Evolutionary conservation across 2,113 vertebrate genomes (phyloP), one percentile per base, ranked within the genome.

Genomic region (Bucco capensis): DNA sequence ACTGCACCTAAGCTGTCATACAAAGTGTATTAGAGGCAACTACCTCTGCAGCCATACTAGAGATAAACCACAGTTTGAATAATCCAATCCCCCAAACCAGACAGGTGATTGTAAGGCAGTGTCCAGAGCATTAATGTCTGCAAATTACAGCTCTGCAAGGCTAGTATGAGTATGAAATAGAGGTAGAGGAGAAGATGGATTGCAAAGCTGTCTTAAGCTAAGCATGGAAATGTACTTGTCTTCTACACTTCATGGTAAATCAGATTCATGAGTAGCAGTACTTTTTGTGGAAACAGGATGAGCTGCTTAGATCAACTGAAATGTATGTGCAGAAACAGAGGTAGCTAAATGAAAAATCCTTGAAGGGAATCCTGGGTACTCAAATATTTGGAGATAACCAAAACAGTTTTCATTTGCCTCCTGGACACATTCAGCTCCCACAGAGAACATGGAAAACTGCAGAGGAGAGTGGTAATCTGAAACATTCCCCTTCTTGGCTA

Each of bases 311-410:
- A 47, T 80, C 49, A n/a, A 50, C 70, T 60, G 66, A 71, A 92
- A 74, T 25, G 5, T 71, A 66, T 66, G 56, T 31, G 53, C 78
- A 85, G 80, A 73, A 70, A 49, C 38, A 93, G 33, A 90, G 58
- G 73, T 47, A 92, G 51, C 53, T 74, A 86, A 83, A 66, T 60
- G 21, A 90, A 93, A 92, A 91, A 57, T 6, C 25, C 78, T 72
- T 10, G 7, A 91, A 92, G 78, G 57, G 85, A 93, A 92, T 76
- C 35, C 28, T 1, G 0, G 24, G 47, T 88, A 76, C 67, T 92
- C 87, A 93, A 94, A 93, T 92, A 92, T 89, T 90, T 92, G 90
- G 53, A 94, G 44, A 92, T 37, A 84, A 87, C 30, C 19, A 93
- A 87, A 73, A 37, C 64, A 80, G 49, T 17, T 90, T 89, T 92